Conservation (phyloP, 2,797 vertebrate genomes). For the Eospalax fontanierii region DNA sequence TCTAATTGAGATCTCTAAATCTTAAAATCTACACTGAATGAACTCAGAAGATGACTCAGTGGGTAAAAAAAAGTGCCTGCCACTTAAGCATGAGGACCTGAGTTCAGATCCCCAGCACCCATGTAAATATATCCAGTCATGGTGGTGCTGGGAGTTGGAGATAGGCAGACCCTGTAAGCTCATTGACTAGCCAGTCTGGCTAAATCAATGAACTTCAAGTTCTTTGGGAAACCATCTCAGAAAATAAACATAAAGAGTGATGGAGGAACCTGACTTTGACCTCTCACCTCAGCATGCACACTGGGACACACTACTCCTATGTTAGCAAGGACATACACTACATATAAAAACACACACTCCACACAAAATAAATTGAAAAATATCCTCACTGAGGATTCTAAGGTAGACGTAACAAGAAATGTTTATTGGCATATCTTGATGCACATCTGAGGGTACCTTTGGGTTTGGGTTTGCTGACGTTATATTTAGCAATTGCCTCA, state of each 20-base stretch:
- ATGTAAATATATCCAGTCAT: not conserved
- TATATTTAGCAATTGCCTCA: not conserved
- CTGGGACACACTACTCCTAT: no score
- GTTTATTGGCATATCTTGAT: conserved; percentile 12
- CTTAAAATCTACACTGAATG: not conserved
- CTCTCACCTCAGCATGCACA: no score
- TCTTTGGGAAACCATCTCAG: not conserved
- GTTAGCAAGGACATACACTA: not conserved
- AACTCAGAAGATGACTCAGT: not conserved
- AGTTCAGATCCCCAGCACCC: no score
- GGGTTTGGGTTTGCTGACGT: not conserved
- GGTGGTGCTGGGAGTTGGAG: not conserved
- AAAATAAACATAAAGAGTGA: not conserved
- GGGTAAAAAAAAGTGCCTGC: not conserved
- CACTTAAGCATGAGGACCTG: not conserved
- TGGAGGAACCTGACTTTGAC: not conserved
- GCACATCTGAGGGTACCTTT: not conserved
- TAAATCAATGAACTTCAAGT: not conserved
- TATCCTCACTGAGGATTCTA: not conserved
- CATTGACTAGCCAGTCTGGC: not conserved
- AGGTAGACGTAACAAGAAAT: conserved; percentile 29
- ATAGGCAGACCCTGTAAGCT: not conserved
- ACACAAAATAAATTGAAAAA: not conserved
- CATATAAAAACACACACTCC: not conserved
- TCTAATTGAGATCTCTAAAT: conserved; percentile 54